Conservation (phyloP, 1,140 invertebrate species). For the Caenorhabditis tropicalis region DNA sequence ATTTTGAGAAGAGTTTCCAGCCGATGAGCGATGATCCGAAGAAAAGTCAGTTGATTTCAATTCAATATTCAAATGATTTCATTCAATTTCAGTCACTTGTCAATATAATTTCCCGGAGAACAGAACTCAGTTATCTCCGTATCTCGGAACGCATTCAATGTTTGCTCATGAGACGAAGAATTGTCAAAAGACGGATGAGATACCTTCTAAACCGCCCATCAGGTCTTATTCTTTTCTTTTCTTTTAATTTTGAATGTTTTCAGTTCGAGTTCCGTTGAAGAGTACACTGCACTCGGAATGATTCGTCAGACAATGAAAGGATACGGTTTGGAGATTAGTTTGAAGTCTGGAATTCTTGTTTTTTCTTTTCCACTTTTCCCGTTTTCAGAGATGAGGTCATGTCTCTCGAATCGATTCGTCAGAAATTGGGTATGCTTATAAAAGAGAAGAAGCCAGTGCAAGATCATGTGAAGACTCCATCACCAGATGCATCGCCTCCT, state of each 20-base stretch:
- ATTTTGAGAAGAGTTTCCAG: constrained; percentile 2
- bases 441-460: background rate
- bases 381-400: background rate
- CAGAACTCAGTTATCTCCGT: background rate
- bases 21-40: background rate
- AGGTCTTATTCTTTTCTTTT: background rate
- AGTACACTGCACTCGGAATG: background rate
- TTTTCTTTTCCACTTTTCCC: background rate
- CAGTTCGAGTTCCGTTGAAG: background rate
- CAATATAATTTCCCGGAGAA: background rate
- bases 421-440: background rate
- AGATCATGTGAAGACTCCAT: background rate
- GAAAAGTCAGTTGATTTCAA: background rate
- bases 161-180: constrained; percentile 5
- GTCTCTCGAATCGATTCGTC: constrained; percentile 15
- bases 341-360: background rate
- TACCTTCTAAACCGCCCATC: background rate
- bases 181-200: background rate
- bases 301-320: constrained; percentile 25
- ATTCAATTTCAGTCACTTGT: background rate
- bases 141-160: background rate
- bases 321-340: background rate
- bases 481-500: background rate
- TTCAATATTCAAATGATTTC: background rate
- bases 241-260: background rate